phyloP scores from a whole-genome alignment of 2,888 invertebrate species.

The Torymus tubicola region DNA sequence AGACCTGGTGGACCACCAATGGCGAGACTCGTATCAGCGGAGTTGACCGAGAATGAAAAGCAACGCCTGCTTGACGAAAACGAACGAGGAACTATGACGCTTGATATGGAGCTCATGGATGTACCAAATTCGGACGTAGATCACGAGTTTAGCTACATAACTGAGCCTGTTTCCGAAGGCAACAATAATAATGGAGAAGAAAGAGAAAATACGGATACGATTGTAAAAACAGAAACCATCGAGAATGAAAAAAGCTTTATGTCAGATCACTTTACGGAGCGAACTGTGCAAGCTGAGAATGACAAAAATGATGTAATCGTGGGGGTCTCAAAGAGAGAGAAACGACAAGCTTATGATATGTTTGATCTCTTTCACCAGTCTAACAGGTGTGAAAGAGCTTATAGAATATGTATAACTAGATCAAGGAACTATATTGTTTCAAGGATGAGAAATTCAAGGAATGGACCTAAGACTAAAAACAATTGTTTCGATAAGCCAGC shows the following conservation, averaged over 20 bases:
- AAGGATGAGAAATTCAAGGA: conserved; percentile 24
- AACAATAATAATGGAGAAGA: no score
- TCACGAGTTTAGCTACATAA: no score
- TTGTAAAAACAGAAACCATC: background rate
- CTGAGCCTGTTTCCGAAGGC: no score
- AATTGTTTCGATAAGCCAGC: conserved; percentile 27
- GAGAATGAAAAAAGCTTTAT: background rate
- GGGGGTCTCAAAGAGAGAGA: conserved; percentile 24
- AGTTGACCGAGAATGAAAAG: no score
- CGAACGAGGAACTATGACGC: no score
- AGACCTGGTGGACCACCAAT: no score
- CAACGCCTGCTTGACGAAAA: no score
- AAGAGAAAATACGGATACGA: no score
- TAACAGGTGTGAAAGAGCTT: conserved; percentile 43
- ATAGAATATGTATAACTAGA: conserved; percentile 48
- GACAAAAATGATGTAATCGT: background rate
- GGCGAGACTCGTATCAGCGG: no score
- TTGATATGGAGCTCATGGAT: no score
- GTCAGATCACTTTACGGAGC: background rate
- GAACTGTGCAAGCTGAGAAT: background rate
- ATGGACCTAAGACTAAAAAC: background rate
- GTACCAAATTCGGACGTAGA: no score
- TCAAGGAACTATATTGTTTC: conserved; percentile 41
- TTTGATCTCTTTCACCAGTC: conserved; percentile 44
- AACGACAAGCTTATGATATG: conserved; percentile 32